Percentiles rank a stretch among this genome's conserved stretches.
Evolutionary conservation across 2,797 vertebrate genomes (phyloP).

Genomic region (Stomatorhinus walkeri): DNA sequence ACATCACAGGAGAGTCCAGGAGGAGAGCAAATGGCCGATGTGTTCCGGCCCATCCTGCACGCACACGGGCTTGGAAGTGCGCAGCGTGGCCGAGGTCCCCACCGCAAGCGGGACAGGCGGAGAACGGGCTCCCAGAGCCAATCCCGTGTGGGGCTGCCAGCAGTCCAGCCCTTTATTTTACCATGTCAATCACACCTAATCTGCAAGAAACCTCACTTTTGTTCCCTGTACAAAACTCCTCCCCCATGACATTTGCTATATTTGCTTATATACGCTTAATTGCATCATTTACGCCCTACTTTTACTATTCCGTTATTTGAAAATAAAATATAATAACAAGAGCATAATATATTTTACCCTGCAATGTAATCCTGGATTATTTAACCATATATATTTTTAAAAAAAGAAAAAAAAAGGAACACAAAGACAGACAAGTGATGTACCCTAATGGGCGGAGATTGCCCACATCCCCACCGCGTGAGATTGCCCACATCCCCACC

Average conservation of each 20-base stretch:
- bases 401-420: not conserved
- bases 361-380: not conserved
- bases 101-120: constrained; percentile 13
- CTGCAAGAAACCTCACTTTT: not conserved
- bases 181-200: constrained; percentile 23
- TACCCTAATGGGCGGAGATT: not conserved
- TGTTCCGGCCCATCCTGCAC: not conserved
- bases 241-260: not conserved
- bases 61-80: not conserved
- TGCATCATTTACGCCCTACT: constrained; percentile 37
- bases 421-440: not conserved
- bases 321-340: not conserved
- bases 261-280: constrained; percentile 6
- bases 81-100: not conserved
- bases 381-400: not conserved
- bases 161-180: not conserved
- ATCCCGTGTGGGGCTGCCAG: not conserved
- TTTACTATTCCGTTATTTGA: not conserved
- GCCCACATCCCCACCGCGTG: not conserved
- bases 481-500: too few relatives aligned
- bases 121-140: constrained; percentile 4
- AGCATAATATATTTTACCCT: not conserved
- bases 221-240: not conserved
- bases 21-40: constrained; percentile 32
- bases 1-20: constrained; percentile 19